Evolutionary conservation across 37 sponge, comb jelly and placozoan genomes (phyloP), one percentile per base, ranked within the genome.

Genomic region (Tethya wilhelma): DNA sequence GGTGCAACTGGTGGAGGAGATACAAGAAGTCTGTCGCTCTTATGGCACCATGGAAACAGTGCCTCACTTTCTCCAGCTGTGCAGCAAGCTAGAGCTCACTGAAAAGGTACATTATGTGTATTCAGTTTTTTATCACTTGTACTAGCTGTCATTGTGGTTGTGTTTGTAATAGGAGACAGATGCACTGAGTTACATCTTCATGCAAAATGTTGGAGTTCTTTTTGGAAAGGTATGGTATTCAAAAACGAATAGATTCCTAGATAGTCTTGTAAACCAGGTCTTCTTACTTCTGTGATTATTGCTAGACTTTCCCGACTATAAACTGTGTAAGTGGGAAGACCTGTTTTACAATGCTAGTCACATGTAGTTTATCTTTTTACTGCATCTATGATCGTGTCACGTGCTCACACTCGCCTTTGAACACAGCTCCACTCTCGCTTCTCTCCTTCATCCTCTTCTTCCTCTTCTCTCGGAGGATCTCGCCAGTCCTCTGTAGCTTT

Each of bases 201-300:
- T 86, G 40, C 72, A 79, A 4, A 86, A 86, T 72, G 73, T 77
- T 30, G 86, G 86, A 53, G 73, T 71, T 12, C 64, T 70, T 2
- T 86, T 86, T 71, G 73, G 69, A 23, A 78, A 71, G 65, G 86
- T 86, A 40, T 0, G 77, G 20, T 3, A 17, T 33, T 3, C 66
- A 64, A 60, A 11, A 1, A 28, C 34, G 0, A 22, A 28, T 59
- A 25, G 6, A 23, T 2, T 53, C 3, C 32, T 74, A 17, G 23
- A 29, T 59, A 25, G 4, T 59, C n/a, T 7, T 6, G 28, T 19
- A 39, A 22, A 1, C 14, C 34, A 65, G 20, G 2, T 26, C 73
- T 49, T n/a, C 44, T 70, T n/a, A 23, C 71, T 43, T 32, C 56
- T 45, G 34, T 11, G 22, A 5, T 4, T 32, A 28, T 14, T 67